Conservation (phyloP, 2,797 vertebrate species). For the Pteronotus mesoamericanus region DNA sequence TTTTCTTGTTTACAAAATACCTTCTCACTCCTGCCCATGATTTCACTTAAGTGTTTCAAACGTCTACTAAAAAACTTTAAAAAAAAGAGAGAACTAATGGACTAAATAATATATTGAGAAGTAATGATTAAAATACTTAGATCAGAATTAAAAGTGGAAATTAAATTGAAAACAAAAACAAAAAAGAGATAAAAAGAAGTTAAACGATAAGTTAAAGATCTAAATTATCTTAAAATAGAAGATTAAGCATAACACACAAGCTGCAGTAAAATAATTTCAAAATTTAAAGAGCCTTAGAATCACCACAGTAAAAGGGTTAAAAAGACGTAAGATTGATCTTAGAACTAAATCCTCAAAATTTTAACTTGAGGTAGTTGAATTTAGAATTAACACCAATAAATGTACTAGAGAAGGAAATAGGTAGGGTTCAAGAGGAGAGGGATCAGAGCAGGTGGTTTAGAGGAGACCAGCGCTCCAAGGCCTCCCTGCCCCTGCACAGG, state of each 20-base stretch:
- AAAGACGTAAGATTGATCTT: neutral
- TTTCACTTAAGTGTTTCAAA: neutral
- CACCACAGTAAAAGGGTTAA: neutral
- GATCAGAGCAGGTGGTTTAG: neutral
- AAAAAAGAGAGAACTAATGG: neutral
- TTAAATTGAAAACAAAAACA: neutral
- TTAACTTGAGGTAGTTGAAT: neutral
- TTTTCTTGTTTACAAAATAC: neutral
- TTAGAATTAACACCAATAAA: neutral
- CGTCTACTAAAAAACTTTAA: neutral
- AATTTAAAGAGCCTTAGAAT: neutral
- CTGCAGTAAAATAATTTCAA: neutral
- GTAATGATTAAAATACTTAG: neutral
- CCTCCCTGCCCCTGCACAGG: accelerated
- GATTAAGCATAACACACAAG: neutral
- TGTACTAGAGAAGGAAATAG: neutral
- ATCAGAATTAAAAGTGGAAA: neutral
- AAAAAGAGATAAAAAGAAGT: neutral
- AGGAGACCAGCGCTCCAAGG: accelerated
- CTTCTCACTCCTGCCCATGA: neutral
- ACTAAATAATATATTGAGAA: neutral
- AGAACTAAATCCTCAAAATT: neutral
- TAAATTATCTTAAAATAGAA: neutral
- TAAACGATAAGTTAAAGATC: neutral
- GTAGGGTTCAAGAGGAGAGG: neutral